Evolutionary conservation across 2,888 invertebrate genomes (phyloP), one percentile per base, ranked within the genome.

Genomic region (Flabesymbios commensalis): DNA sequence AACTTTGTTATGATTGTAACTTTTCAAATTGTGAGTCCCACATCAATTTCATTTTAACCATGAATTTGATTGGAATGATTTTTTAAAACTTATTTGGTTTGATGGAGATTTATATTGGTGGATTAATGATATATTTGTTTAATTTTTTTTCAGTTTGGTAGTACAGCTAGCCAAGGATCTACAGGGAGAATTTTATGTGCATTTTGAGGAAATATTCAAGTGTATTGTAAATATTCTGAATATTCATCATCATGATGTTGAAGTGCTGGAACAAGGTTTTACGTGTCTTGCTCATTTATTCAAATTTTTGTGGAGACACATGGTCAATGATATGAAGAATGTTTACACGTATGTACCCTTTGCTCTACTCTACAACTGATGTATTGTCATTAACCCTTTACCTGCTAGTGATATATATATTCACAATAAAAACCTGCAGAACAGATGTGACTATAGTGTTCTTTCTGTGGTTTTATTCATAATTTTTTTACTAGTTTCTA

Each of bases 131-230:
- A n/a, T n/a, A n/a, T n/a, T n/a, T n/a, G n/a, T n/a, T n/a, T n/a
- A n/a, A n/a, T n/a, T n/a, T n/a, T n/a, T n/a, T n/a, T n/a, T n/a
- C 75, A 93, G 93, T 77, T 86, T 95, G 64, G 84, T 92, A 1
- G 90, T 93, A 31, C 92, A 94, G 10, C 79, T 94, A 55, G 92
- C 93, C 4, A 89, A 90, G 79, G 97, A 97, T 82, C 84, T 97
- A 24, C 89, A 92, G 68, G 88, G 89, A 74, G 94, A 96, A 62
- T 95, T 96, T 79, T 93, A 94, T 79, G 86, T 87, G n/a, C 88
- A 92, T 74, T 96, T 94, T 76, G 87, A 89, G 51, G 86, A 86
- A 36, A 89, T 94, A 74, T 85, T 95, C 17, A 86, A 88, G 61
- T 85, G 89, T 24, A 85, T 95, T 19, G 88, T 93, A 33, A 86